These are phyloP conservation scores for Macrosoma leucophasiata DNA, from an alignment of 2,888 invertebrate species.

Conservation along the genomic window DNA sequence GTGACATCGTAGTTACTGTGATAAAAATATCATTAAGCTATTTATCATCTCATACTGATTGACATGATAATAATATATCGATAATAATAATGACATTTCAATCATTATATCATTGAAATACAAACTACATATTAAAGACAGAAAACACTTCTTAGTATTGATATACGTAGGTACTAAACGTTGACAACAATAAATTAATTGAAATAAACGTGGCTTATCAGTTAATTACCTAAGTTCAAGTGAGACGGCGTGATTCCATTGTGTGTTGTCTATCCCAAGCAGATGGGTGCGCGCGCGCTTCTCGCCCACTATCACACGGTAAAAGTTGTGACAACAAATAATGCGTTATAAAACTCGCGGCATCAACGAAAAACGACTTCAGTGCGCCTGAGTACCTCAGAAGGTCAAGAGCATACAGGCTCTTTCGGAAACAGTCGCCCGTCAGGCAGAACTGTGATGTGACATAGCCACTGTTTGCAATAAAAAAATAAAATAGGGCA, in stretches of 20 bases:
- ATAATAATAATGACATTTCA: too few species aligned
- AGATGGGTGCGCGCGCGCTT: conserved; percentile 19
- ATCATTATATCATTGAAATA: too few species aligned
- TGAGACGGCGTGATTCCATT: conserved; percentile 5
- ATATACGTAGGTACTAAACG: too few species aligned
- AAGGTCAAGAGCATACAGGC: conserved; percentile 67
- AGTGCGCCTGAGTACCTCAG: conserved; percentile 56
- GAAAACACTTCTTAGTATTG: too few species aligned
- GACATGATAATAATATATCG: too few species aligned
- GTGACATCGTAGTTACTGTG: too few species aligned
- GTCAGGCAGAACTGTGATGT: conserved; percentile 45
- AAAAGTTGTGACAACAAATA: conserved; percentile 69
- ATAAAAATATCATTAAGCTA: too few species aligned
- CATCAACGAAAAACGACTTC: conserved; percentile 59
- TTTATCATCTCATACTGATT: too few species aligned
- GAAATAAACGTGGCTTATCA: conserved; percentile 9
- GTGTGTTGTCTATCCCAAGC: conserved; percentile 10
- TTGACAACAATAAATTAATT: too few species aligned
- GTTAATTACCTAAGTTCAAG: conserved; percentile 9
- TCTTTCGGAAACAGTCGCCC: conserved; percentile 59
- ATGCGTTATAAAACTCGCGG: conserved; percentile 67
- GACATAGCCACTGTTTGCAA: conserved; percentile 37
- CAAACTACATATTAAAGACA: too few species aligned
- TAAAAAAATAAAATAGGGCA: conserved; percentile 30
- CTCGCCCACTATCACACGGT: conserved; percentile 31